A percentile compares a stretch with the other conserved stretches of the same genome.
These are phyloP conservation scores for Clamator glandarius DNA, from an alignment of 2,797 vertebrate species.

Conservation along the genomic window DNA sequence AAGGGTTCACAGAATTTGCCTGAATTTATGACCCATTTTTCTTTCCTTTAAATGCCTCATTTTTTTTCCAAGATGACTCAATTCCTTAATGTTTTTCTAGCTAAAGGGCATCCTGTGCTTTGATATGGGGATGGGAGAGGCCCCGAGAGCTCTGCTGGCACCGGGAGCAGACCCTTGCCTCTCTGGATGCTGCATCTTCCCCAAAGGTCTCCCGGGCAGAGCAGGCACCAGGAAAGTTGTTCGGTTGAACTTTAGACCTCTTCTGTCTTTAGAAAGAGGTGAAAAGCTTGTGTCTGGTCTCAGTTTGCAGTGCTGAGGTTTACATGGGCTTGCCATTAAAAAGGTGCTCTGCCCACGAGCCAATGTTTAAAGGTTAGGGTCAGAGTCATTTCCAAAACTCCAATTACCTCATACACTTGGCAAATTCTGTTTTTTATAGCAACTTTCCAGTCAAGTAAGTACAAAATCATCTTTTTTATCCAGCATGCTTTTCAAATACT, in stretches of 20 bases:
- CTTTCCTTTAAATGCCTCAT: constrained; percentile 44
- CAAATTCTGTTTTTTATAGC: constrained; percentile 16
- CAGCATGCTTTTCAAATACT: not conserved
- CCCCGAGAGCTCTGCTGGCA: not conserved
- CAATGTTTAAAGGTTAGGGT: constrained; percentile 44
- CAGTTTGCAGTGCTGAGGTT: not conserved
- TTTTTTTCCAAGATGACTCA: constrained; percentile 24
- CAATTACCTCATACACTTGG: constrained; percentile 52
- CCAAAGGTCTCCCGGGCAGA: not conserved
- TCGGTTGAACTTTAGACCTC: constrained; percentile 22
- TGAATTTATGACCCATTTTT: constrained; percentile 67
- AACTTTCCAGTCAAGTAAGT: constrained; percentile 48
- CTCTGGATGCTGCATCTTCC: not conserved
- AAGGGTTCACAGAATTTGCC: constrained; percentile 29
- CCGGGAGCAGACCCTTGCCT: not conserved
- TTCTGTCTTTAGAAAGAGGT: not conserved
- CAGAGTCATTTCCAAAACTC: constrained; percentile 39
- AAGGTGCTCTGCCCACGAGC: constrained; percentile 12
- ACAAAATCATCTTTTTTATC: constrained; percentile 36
- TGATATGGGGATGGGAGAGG: not conserved
- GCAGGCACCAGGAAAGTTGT: not conserved
- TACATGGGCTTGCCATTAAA: constrained; percentile 1
- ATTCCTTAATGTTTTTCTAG: constrained; percentile 50
- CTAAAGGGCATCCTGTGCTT: constrained; percentile 67
- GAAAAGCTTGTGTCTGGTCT: not conserved